Conservation (phyloP, 2,113 vertebrate genomes). For the Tonatia bakeri region DNA sequence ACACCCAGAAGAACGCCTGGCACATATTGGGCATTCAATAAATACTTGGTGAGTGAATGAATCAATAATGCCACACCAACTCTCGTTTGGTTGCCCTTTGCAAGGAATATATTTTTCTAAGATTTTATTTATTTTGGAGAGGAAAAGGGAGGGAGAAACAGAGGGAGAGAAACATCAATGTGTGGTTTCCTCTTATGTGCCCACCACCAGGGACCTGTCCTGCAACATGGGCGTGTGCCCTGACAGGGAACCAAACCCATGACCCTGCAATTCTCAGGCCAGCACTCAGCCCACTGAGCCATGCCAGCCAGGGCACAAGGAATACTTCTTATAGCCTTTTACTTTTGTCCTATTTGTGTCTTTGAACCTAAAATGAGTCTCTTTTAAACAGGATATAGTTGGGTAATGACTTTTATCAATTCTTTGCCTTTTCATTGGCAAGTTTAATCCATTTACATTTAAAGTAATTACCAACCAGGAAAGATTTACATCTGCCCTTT, state of each 20-base stretch:
- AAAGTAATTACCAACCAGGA: background rate
- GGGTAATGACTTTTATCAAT: background rate
- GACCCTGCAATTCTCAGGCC: too few species aligned
- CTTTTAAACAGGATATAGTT: background rate
- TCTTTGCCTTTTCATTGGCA: background rate
- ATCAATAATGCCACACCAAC: background rate
- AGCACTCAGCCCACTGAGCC: too few species aligned
- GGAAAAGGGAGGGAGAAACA: too few species aligned
- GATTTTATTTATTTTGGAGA: too few species aligned
- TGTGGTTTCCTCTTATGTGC: too few species aligned
- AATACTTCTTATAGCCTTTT: background rate
- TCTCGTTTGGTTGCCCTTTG: background rate
- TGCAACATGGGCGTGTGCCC: too few species aligned
- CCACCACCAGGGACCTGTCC: too few species aligned
- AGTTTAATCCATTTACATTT: background rate
- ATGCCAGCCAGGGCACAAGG: too few species aligned
- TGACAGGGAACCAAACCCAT: too few species aligned
- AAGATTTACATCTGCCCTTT: background rate
- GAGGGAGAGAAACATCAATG: too few species aligned
- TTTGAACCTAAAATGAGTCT: background rate
- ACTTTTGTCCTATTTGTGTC: background rate
- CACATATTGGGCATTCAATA: background rate
- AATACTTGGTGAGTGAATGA: background rate
- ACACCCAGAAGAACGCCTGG: background rate
- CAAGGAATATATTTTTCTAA: background rate